Evolutionary conservation across 2,113 vertebrate genomes (phyloP), one percentile per base, ranked within the genome.

Genomic region (Vidua chalybeata): DNA sequence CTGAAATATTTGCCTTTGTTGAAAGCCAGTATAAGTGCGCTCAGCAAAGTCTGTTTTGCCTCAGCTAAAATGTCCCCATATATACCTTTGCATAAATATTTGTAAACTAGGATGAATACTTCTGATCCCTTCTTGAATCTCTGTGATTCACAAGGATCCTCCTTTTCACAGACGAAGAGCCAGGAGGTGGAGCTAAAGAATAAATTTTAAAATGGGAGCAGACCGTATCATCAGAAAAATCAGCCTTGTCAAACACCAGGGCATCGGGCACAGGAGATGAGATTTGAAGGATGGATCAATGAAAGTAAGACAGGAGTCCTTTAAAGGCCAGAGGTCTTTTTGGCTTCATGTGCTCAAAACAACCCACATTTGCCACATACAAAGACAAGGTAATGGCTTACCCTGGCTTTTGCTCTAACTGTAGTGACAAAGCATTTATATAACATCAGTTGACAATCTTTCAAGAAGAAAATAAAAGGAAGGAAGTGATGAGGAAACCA

Each of bases 171-270:
- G 79, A 85, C 43, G 49, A 78, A 81, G 33, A 92, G 80, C 90
- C 92, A 96, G 93, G 93, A 97, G 94, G 80, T 95, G 92, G 87
- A 96, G 94, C 90, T 89, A 94, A 96, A 94, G 90, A 94, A 87
- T 90, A 91, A 87, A 85, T 93, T 94, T 93, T 95, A 72, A 74
- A 90, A 81, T 55, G 33, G 71, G 19, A 94, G 20, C 56, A 52
- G 67, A 46, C 39, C 9, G 3, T 31, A 46, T 20, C 15, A 13
- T 59, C 13, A 74, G 33, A 63, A 94, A 93, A 90, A 59, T 82
- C 55, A 67, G n/a, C 75, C 24, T 85, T 67, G 71, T 87, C 87
- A 74, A 62, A 63, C 16, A 72, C 13, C 30, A 72, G 48, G 27
- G 10, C 37, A 61, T 45, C 4, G 3, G 28, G 55, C 43, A 59